Conservation (phyloP, 2,888 invertebrate species). For the Troides oblongomaculatus region DNA sequence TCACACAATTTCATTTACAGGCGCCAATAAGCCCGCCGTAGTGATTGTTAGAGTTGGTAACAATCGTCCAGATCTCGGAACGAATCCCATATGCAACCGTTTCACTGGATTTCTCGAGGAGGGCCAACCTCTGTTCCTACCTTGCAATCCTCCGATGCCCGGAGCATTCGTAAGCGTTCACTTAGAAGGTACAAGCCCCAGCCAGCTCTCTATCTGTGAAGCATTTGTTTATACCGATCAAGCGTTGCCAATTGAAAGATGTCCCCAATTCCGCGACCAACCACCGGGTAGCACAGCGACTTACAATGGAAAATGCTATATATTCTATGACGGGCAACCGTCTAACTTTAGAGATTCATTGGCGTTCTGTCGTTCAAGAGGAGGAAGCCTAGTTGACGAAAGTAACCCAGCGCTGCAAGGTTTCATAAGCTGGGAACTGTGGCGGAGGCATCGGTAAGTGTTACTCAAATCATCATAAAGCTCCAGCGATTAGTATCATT, state of each 20-base stretch:
- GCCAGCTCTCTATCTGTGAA: conserved; percentile 93
- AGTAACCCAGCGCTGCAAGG: conserved; percentile 96
- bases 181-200: conserved; percentile 86
- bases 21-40: conserved; percentile 88
- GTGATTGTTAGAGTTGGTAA: conserved; percentile 95
- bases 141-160: conserved; percentile 97
- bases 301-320: conserved; percentile 96
- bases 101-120: conserved; percentile 93
- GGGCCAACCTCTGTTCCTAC: conserved; percentile 93
- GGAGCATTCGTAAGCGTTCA: conserved; percentile 97
- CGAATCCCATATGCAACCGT: conserved; percentile 94
- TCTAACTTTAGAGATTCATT: conserved; percentile 89
- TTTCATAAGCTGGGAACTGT: conserved; percentile 96
- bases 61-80: conserved; percentile 93
- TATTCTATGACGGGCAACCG: conserved; percentile 94
- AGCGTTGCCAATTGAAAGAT: conserved; percentile 93
- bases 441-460: conserved; percentile 89
- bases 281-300: conserved; percentile 95
- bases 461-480: neutral
- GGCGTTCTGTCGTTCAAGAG: conserved; percentile 88
- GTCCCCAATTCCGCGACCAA: conserved; percentile 95
- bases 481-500: neutral
- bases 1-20: conserved; percentile 58
- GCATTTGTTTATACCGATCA: conserved; percentile 96
- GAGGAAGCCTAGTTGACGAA: conserved; percentile 93